Conservation (phyloP, 2,888 invertebrate species). For the Cistogaster globosa region DNA sequence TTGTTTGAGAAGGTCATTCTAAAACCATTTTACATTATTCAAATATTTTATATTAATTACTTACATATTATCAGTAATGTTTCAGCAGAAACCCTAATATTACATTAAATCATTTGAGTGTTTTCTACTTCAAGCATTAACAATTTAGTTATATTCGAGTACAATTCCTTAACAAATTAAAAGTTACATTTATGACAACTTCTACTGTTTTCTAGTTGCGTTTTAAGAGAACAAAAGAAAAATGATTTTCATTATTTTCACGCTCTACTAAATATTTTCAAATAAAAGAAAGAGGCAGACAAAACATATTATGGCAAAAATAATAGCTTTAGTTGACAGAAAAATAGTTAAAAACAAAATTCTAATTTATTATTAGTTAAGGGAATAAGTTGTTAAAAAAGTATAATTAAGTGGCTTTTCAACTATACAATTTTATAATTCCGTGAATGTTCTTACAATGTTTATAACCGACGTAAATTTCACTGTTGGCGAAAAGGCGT, state of each 20-base stretch:
- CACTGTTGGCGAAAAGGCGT: too few relatives aligned
- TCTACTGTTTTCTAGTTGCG: conserved; percentile 32
- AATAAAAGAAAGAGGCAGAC: conserved; percentile 70
- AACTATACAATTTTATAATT: too few relatives aligned
- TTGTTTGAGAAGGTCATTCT: too few relatives aligned
- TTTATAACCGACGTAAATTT: too few relatives aligned
- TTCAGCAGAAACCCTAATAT: too few relatives aligned
- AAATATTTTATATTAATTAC: too few relatives aligned
- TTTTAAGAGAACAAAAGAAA: conserved; percentile 53
- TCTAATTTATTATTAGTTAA: neutral
- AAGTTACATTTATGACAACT: conserved; percentile 18
- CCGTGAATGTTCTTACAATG: too few relatives aligned
- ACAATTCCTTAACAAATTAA: neutral
- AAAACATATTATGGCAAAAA: neutral
- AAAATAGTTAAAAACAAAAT: neutral
- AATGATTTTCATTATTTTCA: conserved; percentile 79
- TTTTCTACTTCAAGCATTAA: neutral
- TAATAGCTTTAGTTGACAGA: conserved; percentile 32
- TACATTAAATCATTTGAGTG: too few relatives aligned
- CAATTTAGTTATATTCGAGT: too few relatives aligned
- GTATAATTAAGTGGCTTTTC: too few relatives aligned
- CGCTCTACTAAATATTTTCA: conserved; percentile 81
- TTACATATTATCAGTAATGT: too few relatives aligned
- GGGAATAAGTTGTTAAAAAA: neutral
- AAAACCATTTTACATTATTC: too few relatives aligned